Evolutionary conservation across 2,113 vertebrate species (phyloP).

Genomic region (Gallinago undulata): DNA sequence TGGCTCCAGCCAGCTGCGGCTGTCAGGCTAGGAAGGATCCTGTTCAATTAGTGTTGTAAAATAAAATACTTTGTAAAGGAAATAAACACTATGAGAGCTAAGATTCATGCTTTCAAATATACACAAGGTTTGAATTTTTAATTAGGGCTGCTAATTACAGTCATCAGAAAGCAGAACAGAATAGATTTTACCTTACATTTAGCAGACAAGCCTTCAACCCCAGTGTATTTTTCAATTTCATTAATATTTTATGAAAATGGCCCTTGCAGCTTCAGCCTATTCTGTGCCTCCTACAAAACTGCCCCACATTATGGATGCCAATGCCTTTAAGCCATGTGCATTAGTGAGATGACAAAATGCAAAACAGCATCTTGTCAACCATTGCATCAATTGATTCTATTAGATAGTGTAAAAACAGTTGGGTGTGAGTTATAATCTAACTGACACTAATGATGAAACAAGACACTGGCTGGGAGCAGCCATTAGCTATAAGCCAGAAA

Average conservation of each 20-base stretch:
- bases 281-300: slow-evolving; percentile 90
- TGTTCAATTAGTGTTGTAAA: slow-evolving; percentile 92
- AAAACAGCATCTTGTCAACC: slow-evolving; percentile 90
- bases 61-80: slow-evolving; percentile 99
- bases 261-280: slow-evolving; percentile 98
- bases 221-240: slow-evolving; percentile 98
- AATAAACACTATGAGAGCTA: slow-evolving; percentile 93
- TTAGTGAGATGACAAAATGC: slow-evolving; percentile 95
- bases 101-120: slow-evolving; percentile 99
- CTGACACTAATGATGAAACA: slow-evolving; percentile 99
- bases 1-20: slow-evolving; percentile 84
- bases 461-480: slow-evolving; percentile 91
- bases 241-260: slow-evolving; percentile 99
- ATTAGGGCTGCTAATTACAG: slow-evolving; percentile 99
- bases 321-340: slow-evolving; percentile 94
- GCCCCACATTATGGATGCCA: slow-evolving; percentile 96
- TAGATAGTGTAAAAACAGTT: slow-evolving; percentile 97
- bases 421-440: slow-evolving; percentile 98
- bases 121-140: slow-evolving; percentile 99
- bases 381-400: slow-evolving; percentile 97
- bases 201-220: slow-evolving; percentile 92
- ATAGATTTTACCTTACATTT: slow-evolving; percentile 96
- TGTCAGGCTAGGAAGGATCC: slow-evolving; percentile 81
- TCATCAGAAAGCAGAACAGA: slow-evolving; percentile 98
- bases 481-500: slow-evolving; percentile 93